Base-by-base conservation (phyloP, 2,888 invertebrate species). In the Formica aserva region DNA sequence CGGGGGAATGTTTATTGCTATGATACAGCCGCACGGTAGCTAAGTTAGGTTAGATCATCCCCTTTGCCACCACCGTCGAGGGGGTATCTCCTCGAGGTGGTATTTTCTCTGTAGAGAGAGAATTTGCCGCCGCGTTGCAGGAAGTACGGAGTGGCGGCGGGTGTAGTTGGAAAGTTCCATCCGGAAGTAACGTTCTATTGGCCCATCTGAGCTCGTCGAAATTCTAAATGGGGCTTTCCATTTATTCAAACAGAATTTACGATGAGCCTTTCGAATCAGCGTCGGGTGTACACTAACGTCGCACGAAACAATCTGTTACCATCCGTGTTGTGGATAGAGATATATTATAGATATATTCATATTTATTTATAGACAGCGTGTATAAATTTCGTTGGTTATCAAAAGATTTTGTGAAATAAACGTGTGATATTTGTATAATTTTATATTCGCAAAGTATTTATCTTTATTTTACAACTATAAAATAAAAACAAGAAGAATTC, bases 1-100 rank as follows among this genome's bases (percentile, higher is more conserved):
- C 65, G 72, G 74, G 88, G 84, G 88, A 84, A 90, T 88, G 90
- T 91, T 91, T 91, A 91, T 91, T 90, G 89, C 88, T 74, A 85
- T 71, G 86, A 87, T 83, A 78, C 77, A 55, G 74, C 65, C 78
- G 71, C 75, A 45, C 48, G 78, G 83, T 82, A 81, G 89, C 88
- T 87, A 84, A 77, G 83, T 81, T 81, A 75, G 80, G 65, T 60
- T 32, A 29, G 71, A 85, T 90, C 85, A 87, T 88, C 88, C 76
- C 86, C 83, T 89, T 88, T 82, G 85, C 89, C 85, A 88, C 86
- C 85, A 88, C 85, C 85, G 22, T 60, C 45, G 62, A 45, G 78
- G 69, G 63, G 29, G 67, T 67, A 67, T 77, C 67, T 67, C 29
- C n/a, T 55, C 38, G 52, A 55, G n/a, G 5, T 38, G 67, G 76